Evolutionary conservation across 1,140 invertebrate genomes (phyloP).

Genomic region (Nixonia krombeini): DNA sequence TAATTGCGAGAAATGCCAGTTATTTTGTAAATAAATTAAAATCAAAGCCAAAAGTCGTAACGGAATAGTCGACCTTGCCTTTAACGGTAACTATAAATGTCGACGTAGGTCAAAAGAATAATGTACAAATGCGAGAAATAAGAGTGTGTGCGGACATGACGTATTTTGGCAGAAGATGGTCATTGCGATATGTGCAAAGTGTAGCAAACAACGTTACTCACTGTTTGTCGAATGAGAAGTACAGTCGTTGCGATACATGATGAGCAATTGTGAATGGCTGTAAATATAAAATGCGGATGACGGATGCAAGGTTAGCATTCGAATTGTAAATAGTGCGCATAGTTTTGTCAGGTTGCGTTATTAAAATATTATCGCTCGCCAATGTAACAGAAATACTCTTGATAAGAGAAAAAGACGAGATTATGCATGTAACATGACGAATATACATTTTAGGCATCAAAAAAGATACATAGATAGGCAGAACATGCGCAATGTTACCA

Average conservation of each 20-base stretch:
- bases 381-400: constrained; percentile 16
- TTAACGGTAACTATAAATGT: too few species aligned
- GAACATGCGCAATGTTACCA: constrained; percentile 18
- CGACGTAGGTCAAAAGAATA: too few species aligned
- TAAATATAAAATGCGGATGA: constrained; percentile 40
- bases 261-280: constrained; percentile 46
- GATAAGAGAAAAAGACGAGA: background rate
- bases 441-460: constrained; percentile 6
- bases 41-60: too few species aligned
- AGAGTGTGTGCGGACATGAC: background rate
- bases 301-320: constrained; percentile 17
- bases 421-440: constrained; percentile 10
- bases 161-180: background rate
- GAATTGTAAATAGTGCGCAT: constrained; percentile 33
- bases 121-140: too few species aligned
- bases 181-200: constrained; percentile 12
- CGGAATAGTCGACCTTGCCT: too few species aligned
- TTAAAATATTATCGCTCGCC: constrained; percentile 25
- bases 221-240: constrained; percentile 16
- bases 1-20: too few species aligned
- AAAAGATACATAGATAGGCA: constrained; percentile 16
- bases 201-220: constrained; percentile 11
- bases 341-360: background rate
- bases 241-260: constrained; percentile 18
- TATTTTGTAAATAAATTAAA: too few species aligned